Evolutionary conservation across 2,113 vertebrate species (phyloP).

Genomic region (Pseudopipra pipra): DNA sequence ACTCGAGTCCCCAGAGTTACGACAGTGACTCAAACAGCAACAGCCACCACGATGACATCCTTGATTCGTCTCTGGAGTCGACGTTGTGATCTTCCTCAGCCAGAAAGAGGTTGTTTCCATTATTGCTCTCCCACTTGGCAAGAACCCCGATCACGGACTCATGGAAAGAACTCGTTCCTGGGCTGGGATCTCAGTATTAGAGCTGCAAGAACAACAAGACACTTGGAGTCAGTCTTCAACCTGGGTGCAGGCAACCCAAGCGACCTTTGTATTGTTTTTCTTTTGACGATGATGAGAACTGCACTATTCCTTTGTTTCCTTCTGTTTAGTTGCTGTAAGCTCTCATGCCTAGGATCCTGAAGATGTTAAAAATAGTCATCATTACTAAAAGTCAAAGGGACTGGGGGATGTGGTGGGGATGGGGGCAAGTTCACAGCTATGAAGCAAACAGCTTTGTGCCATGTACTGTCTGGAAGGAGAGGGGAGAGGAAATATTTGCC

Average conservation of each 20-base stretch:
- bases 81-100: constrained; percentile 79
- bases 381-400: not conserved
- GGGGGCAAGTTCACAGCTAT: constrained; percentile 41
- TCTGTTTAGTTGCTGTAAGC: constrained; percentile 79
- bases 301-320: constrained; percentile 72
- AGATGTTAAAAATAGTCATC: constrained; percentile 41
- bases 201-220: constrained; percentile 71
- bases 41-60: constrained; percentile 93
- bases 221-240: constrained; percentile 66
- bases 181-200: constrained; percentile 54
- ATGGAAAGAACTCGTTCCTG: constrained; percentile 18
- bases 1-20: constrained; percentile 94
- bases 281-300: constrained; percentile 59
- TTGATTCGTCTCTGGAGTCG: constrained; percentile 93
- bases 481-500: not conserved
- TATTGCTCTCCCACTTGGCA: not conserved
- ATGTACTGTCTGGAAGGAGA: constrained; percentile 53
- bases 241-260: constrained; percentile 83
- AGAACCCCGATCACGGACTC: not conserved
- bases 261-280: constrained; percentile 50
- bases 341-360: constrained; percentile 77
- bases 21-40: constrained; percentile 98
- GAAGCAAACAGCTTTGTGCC: constrained; percentile 66
- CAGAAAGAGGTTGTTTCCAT: not conserved
- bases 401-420: not conserved